Base-by-base conservation (phyloP, 2,113 vertebrate species). In the Laticauda colubrina region DNA sequence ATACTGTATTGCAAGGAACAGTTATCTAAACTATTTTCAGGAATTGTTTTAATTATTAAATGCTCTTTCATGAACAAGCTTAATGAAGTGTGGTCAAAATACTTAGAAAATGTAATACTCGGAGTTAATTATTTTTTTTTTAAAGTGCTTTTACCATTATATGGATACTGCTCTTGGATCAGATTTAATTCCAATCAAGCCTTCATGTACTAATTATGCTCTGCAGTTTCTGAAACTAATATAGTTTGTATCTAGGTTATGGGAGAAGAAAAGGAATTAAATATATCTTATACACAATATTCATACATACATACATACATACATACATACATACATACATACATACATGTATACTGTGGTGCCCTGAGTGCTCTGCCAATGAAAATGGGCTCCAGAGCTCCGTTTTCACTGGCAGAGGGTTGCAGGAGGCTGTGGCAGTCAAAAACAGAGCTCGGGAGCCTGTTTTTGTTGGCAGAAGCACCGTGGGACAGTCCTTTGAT, bases 41-140 rank as follows among this genome's bases (percentile, higher is more conserved):
- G 94, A 94, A 93, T 94, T 94, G 95, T 94, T 96, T 96, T 96
- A 96, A 97, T 97, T 96, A 97, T 97, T 97, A 96, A 97, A 96
- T 93, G 94, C 93, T 96, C 95, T 96, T 94, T 93, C 90, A 85
- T 87, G 94, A 96, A 95, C 23, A 0, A 93, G 90, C 94, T 96
- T 96, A 96, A 97, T 96, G 96, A 96, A 96, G 94, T 93, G 92
- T 92, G 87, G 92, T 94, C 94, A 92, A 90, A 91, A 57, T 92
- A 93, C 94, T 96, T 96, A 94, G 94, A 94, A 92, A 85, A 91
- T 92, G n/a, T 90, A 93, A 95, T 90, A 92, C 95, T 69, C 92
- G 93, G 94, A 94, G 91, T 95, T 96, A 96, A 96, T 97, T 97
- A 96, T 91, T 96, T 96, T 92, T 85, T 89, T 92, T 53, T 48